Percentiles rank a stretch among this genome's conserved stretches.
phyloP scores from a whole-genome alignment of 92 coral and sea anemone genomes.

The Zoanthus solanderi region DNA sequence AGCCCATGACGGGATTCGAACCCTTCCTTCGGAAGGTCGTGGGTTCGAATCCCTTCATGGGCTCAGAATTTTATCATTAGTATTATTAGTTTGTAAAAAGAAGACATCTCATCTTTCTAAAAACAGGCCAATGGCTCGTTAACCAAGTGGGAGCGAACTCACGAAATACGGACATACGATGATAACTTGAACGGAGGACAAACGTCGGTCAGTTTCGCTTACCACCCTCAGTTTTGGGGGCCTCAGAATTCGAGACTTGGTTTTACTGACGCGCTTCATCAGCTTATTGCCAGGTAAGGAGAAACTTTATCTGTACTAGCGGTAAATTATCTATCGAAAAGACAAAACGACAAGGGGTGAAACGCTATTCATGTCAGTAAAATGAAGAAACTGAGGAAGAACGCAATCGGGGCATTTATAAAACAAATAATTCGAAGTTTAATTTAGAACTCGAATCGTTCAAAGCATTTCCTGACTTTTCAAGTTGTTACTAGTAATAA shows the following conservation, averaged over 20 bases:
- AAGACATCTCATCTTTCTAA: too few species aligned
- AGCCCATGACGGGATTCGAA: too few species aligned
- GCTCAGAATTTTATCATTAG: too few species aligned
- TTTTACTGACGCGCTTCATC: constrained; percentile 78
- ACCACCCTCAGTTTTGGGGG: constrained; percentile 91
- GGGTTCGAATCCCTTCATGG: too few species aligned
- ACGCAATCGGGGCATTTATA: neutral
- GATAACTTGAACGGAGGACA: constrained; percentile 75
- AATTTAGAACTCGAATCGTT: neutral
- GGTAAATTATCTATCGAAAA: neutral
- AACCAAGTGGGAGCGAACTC: constrained; percentile 85
- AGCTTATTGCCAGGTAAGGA: constrained; percentile 84
- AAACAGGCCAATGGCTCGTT: constrained; percentile 63
- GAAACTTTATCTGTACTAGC: neutral
- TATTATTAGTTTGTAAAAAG: too few species aligned
- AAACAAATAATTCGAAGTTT: too few species aligned
- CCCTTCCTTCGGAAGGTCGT: too few species aligned
- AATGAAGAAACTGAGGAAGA: neutral
- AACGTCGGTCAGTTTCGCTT: constrained; percentile 89
- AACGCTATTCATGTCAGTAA: neutral
- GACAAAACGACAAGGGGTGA: neutral
- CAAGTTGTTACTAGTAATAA: neutral
- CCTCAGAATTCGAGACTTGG: constrained; percentile 71
- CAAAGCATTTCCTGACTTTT: neutral
- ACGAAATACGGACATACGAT: constrained; percentile 80